A percentile compares a stretch with the other conserved stretches of the same genome.
phyloP scores from a whole-genome alignment of 30 jellyfish, hydroid and myxozoan genomes.

The Hydractinia echinata region DNA sequence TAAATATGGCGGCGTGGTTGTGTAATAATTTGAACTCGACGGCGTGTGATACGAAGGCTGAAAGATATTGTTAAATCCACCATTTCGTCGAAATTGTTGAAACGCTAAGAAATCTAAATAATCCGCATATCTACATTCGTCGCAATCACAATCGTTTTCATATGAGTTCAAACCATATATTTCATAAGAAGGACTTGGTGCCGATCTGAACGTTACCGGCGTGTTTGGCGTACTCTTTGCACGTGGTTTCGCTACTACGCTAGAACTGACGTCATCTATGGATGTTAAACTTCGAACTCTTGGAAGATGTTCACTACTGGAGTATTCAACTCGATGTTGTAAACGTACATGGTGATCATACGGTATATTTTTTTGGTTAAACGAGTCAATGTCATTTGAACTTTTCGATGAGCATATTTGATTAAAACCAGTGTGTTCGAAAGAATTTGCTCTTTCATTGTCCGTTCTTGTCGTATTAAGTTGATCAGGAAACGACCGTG shows the following conservation, averaged over 20 bases:
- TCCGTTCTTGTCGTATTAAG: not conserved
- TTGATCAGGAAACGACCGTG: slow-evolving; percentile 9
- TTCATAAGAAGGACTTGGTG: not conserved
- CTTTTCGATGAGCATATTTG: not conserved
- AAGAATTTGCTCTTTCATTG: not conserved
- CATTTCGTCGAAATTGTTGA: slow-evolving; percentile 10
- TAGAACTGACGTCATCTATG: not conserved
- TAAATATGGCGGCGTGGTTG: not conserved
- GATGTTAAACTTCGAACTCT: not conserved
- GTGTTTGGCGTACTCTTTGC: slow-evolving; percentile 2
- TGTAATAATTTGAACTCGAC: not conserved
- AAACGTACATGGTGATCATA: not conserved
- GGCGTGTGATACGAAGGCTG: not conserved
- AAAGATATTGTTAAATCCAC: not conserved
- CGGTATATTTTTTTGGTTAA: too few relatives aligned
- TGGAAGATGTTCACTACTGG: not conserved
- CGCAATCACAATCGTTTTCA: slow-evolving; percentile 5
- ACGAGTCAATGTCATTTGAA: not conserved
- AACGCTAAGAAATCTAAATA: slow-evolving; percentile 7
- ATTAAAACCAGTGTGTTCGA: not conserved
- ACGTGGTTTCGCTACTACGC: not conserved
- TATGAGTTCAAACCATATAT: not conserved
- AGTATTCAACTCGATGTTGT: not conserved
- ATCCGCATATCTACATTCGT: slow-evolving; percentile 12
- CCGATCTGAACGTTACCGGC: not conserved